phyloP scores from a whole-genome alignment of 1,140 invertebrate genomes.

The Drosophila lowei region DNA sequence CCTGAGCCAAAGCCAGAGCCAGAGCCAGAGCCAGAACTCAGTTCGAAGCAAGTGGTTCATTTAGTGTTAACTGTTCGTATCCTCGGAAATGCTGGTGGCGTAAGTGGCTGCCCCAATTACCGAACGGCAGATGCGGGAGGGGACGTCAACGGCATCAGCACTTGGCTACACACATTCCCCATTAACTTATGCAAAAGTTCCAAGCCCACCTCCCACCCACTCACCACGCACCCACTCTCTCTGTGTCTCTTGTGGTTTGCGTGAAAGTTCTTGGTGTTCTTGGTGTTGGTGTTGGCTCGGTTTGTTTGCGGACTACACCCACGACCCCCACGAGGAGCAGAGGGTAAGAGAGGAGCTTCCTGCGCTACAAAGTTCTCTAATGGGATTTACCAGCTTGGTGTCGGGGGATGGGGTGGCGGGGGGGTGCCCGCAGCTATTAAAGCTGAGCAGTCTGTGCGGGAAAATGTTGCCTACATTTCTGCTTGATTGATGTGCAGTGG shows the following conservation, averaged over 20 bases:
- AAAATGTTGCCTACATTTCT: constrained; percentile 40
- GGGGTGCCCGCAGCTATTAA: constrained; percentile 20
- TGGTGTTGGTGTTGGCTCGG: neutral
- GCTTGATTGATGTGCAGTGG: constrained; percentile 27
- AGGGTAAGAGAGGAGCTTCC: no score
- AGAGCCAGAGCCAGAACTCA: constrained; percentile 8
- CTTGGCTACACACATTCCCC: constrained; percentile 21
- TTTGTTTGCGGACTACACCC: no score
- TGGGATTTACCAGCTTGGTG: constrained; percentile 47
- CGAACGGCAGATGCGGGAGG: neutral
- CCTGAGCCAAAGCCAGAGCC: neutral
- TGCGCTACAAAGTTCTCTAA: constrained; percentile 40
- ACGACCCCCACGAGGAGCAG: no score
- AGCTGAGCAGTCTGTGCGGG: neutral
- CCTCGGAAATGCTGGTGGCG: constrained; percentile 28
- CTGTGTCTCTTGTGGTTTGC: constrained; percentile 24
- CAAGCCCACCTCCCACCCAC: neutral
- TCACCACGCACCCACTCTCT: constrained; percentile 19
- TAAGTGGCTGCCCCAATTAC: constrained; percentile 52
- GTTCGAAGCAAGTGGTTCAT: constrained; percentile 34
- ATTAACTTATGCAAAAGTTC: constrained; percentile 53
- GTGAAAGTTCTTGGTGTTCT: constrained; percentile 39
- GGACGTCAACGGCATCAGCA: constrained; percentile 11
- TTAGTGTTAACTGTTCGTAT: constrained; percentile 61
- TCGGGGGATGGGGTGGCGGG: neutral